Base-by-base conservation (phyloP, 2,888 invertebrate species). In the Athetis lepigone region DNA sequence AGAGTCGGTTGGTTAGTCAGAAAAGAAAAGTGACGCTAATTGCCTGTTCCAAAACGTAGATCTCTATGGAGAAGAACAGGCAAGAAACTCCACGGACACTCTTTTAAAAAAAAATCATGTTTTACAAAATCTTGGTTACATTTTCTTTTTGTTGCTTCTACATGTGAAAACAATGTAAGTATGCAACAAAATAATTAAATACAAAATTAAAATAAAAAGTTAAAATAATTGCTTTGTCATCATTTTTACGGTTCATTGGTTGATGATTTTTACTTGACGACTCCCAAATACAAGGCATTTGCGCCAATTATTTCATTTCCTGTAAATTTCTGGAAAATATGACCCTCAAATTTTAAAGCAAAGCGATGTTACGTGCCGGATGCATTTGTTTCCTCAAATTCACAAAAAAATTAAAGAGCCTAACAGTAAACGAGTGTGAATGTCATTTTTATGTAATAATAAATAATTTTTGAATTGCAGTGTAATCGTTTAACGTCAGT, bases 401-500 rank as follows among this genome's bases (percentile, higher is more conserved):
- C 2, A 45, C n/a, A 51, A 51, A 60, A 56, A 4, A 36, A 18
- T 27, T 33, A 45, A 50, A 42, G 29, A 39, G 25, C 6, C 27
- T n/a, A 4, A 19, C 29, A 51, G 67, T 25, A 29, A 45, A 42
- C 42, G 29, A 40, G 6, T 33, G 21, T 1, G n/a, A 49, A 43
- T 45, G 51, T 49, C 36, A 42, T 54, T 7, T 33, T 19, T 25
- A 70, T 25, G 25, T 4, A 25, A 25, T 13, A 46, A 27, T 46
- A 54, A 52, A 75, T 56, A 29, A 58, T 56, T 43, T 19, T 63
- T 61, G 43, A 63, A 62, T 25, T 42, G 42, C 62, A 42, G 45
- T 69, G 43, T 66, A 25, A 61, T 47, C 42, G n/a, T 47, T 63
- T 46, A 62, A 57, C 52, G 70, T 77, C 73, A 77, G 57, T 47